These are phyloP conservation scores for Pelodiscus sinensis DNA, from an alignment of 2,113 vertebrate genomes.

Conservation along the genomic window DNA sequence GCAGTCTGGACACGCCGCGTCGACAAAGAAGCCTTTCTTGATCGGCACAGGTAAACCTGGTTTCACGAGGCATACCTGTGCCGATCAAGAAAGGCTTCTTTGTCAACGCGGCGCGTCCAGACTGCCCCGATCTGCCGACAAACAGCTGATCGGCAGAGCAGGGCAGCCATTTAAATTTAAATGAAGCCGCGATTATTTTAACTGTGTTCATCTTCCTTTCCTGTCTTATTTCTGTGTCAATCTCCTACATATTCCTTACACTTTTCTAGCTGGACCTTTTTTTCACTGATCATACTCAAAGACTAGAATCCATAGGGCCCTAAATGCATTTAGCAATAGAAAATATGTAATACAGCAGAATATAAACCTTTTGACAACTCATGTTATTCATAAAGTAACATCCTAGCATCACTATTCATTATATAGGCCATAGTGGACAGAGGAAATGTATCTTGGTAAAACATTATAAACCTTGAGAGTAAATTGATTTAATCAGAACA, in stretches of 20 bases:
- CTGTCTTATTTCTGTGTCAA: not conserved
- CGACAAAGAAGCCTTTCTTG: no score
- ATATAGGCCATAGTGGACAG: not conserved
- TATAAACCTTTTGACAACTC: not conserved
- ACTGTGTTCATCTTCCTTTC: not conserved
- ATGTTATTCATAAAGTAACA: not conserved
- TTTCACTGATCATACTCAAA: not conserved
- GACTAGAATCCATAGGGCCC: not conserved
- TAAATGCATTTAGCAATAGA: not conserved
- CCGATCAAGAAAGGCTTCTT: no score
- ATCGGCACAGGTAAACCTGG: no score
- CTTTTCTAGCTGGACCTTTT: not conserved
- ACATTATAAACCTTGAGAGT: not conserved
- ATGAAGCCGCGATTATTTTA: no score
- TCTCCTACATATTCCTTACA: not conserved
- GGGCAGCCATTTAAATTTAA: no score
- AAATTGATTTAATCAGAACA: slow-evolving; percentile 18
- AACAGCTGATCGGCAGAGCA: no score
- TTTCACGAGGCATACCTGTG: no score
- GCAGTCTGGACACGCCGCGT: no score
- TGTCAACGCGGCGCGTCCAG: no score
- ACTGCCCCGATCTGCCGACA: no score
- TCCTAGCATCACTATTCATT: not conserved
- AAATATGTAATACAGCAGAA: not conserved
- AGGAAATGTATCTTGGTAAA: slow-evolving; percentile 2